Evolutionary conservation across 2,113 vertebrate species (phyloP), one percentile per base, ranked within the genome.

Genomic region (Eurystomus gularis): DNA sequence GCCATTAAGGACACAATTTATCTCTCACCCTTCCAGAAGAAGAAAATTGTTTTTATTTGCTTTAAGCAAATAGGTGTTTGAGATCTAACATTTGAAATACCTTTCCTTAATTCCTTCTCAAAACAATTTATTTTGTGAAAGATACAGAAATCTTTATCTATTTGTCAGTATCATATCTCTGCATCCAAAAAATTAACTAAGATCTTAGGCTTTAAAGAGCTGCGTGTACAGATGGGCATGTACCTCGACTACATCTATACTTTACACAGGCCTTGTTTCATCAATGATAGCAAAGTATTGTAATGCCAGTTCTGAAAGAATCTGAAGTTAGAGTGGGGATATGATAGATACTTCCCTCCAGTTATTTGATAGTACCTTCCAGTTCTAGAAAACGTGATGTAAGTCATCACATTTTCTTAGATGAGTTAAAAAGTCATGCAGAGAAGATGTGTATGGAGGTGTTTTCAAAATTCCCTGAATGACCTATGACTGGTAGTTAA

Each of bases 381-480:
- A 31, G 24, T 51, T 84, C 10, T 65, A 42, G 3, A 28, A 31
- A 66, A 9, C 23, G 33, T 31, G 10, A 40, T 54, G 13, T 18
- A 65, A 14, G 9, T 46, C 33, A 40, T 42, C 24, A 23, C 13
- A 55, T 62, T 86, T 75, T 71, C 33, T 46, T 64, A 76, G 10
- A 8, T 35, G 18, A 51, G 2, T 55, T 66, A 73, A 75, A 40
- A 11, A 91, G 13, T 40, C 17, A 57, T 0, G 0, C 4, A 25
- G 7, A 78, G 82, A 66, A 77, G 7, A 49, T 24, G 19, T 6
- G 21, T n/a, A 29, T 20, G 3, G 3, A n/a, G 17, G 8, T 58
- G 20, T 44, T 92, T 70, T 65, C 28, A 80, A n/a, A 82, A 75
- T 18, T 64, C 26, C 37, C 37, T 12, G 4, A 62, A 68, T n/a